Evolutionary conservation across 2,113 vertebrate genomes (phyloP), one percentile per base, ranked within the genome.

Genomic region (Tragelaphus strepsiceros): DNA sequence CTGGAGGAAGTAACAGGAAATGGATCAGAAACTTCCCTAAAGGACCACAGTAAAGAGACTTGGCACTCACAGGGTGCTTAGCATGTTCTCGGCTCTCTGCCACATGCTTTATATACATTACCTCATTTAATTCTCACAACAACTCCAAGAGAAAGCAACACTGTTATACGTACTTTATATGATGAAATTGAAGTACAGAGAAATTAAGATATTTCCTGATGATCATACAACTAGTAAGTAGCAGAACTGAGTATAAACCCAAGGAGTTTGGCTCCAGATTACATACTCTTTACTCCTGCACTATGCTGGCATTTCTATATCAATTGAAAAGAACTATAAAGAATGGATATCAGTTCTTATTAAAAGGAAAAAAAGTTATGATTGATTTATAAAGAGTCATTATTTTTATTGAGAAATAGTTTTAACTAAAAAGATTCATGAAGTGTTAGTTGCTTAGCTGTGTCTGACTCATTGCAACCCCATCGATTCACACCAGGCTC

Each of bases 401-500:
- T 95, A 46, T 2, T 83, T 90, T 67, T 17, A 46, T 15, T 88
- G 46, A 58, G 16, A 77, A 74, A 59, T 26, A n/a, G 13, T 87
- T 80, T 80, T 61, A 81, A 78, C 32, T 80, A 53, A 30, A 80
- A 92, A 39, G 17, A 10, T 54, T 80, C 77, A 58, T 17, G 39
- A 77, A 77, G 3, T 77, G 35, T 77, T 43, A 77, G 22, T 77
- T 1, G 1, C 22, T 43, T 22, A 14, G 12, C 14, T 43, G 39
- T 43, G 39, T 43, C 71, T 43, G 39, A 77, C 22, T 77, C 39
- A 43, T 43, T 43, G 39, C 39, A 77, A 77, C 39, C 71, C 21
- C 39, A 15, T 77, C 1, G 22, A 43, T 0, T 0, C 0, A 0
- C n/a, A 74, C 10, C n/a, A 39, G n/a, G n/a, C 39, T 43, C 6